Percentiles rank a stretch among this genome's conserved stretches.
Evolutionary conservation across 2,888 invertebrate species (phyloP).

Genomic region (Oxyteleia sp.): DNA sequence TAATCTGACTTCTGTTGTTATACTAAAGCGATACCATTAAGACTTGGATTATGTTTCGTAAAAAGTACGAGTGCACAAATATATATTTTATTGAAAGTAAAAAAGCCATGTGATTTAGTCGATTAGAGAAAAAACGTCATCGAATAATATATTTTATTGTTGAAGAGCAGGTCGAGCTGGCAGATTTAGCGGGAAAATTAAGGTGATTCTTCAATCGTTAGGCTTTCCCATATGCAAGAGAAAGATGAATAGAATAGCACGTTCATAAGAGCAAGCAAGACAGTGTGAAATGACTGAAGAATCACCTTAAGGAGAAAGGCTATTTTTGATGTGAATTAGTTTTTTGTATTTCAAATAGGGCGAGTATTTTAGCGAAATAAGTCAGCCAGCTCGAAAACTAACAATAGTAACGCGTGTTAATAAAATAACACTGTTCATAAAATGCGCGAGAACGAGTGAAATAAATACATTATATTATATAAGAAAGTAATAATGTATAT

Average conservation of each 20-base stretch:
- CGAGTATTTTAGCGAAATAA: slow-evolving; percentile 3
- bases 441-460: slow-evolving; percentile 71
- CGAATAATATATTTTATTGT: slow-evolving; percentile 74
- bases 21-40: slow-evolving; percentile 8
- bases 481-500: slow-evolving; percentile 80
- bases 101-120: slow-evolving; percentile 87
- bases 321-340: neutral
- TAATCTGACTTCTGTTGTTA: slow-evolving; percentile 21
- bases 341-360: neutral
- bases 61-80: slow-evolving; percentile 82
- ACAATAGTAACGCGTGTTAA: slow-evolving; percentile 72
- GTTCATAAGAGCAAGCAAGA: too few species aligned
- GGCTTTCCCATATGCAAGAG: too few species aligned
- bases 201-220: too few species aligned
- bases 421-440: slow-evolving; percentile 65
- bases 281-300: too few species aligned
- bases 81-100: slow-evolving; percentile 85
- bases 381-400: slow-evolving; percentile 52
- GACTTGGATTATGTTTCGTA: slow-evolving; percentile 50
- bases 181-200: slow-evolving; percentile 37
- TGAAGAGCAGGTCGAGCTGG: slow-evolving; percentile 51
- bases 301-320: neutral
- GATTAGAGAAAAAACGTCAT: slow-evolving; percentile 84
- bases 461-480: slow-evolving; percentile 78
- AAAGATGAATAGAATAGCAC: too few species aligned